These are phyloP conservation scores for Leptopilina myrica DNA, from an alignment of 2,888 invertebrate genomes.

Conservation along the genomic window DNA sequence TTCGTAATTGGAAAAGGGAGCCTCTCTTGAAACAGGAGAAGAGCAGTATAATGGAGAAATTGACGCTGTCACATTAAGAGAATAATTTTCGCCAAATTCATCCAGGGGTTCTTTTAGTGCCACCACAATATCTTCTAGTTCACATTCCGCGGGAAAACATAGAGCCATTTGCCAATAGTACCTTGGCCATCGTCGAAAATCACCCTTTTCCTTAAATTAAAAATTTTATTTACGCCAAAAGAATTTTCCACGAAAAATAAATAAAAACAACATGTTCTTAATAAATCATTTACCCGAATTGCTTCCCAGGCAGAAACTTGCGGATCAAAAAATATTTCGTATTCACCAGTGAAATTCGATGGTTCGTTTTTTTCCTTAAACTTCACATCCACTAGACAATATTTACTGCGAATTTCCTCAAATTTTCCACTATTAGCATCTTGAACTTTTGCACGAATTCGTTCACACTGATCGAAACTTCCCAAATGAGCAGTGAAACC, in stretches of 20 bases:
- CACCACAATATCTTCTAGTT: slow-evolving; percentile 78
- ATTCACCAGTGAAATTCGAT: slow-evolving; percentile 43
- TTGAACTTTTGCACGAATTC: slow-evolving; percentile 55
- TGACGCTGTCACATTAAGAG: slow-evolving; percentile 56
- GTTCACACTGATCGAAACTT: slow-evolving; percentile 68
- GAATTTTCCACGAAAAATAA: too few relatives aligned
- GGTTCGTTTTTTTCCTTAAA: slow-evolving; percentile 57
- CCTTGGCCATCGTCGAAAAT: slow-evolving; percentile 47
- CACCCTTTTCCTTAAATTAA: too few relatives aligned
- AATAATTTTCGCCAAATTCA: slow-evolving; percentile 67
- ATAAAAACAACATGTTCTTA: too few relatives aligned
- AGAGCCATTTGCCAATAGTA: slow-evolving; percentile 76
- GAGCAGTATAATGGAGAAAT: slow-evolving; percentile 57
- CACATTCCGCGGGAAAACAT: slow-evolving; percentile 82
- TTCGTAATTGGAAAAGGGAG: slow-evolving; percentile 53
- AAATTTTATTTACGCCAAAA: too few relatives aligned
- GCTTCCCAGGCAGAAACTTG: slow-evolving; percentile 66
- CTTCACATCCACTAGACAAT: slow-evolving; percentile 64
- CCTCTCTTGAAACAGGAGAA: slow-evolving; percentile 54
- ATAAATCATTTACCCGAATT: slow-evolving; percentile 58
- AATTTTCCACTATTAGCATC: slow-evolving; percentile 24
- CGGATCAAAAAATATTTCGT: slow-evolving; percentile 62
- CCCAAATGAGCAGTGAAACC: slow-evolving; percentile 67
- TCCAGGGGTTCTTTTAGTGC: slow-evolving; percentile 77
- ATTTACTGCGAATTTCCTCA: slow-evolving; percentile 59